These are phyloP conservation scores for Tangara arthus DNA, from an alignment of 2,797 vertebrate genomes.

Conservation along the genomic window DNA sequence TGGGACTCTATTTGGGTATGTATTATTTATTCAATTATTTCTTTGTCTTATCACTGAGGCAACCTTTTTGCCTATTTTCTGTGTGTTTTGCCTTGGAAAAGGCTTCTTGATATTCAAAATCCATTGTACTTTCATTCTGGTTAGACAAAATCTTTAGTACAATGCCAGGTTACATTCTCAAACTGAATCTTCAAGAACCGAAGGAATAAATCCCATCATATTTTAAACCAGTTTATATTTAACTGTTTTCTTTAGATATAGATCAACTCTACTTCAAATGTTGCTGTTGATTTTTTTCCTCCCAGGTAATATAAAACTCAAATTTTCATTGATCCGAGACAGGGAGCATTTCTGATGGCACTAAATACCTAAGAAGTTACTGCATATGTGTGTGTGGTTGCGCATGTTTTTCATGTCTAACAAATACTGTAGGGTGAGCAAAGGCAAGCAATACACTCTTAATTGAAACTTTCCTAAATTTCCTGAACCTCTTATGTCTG, in stretches of 20 bases:
- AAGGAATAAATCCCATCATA: not conserved
- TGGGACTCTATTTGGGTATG: not conserved
- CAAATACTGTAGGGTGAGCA: not conserved
- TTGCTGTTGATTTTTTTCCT: not conserved
- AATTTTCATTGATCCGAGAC: not conserved
- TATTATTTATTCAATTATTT: not conserved
- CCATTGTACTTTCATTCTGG: not conserved
- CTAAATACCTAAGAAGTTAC: not conserved
- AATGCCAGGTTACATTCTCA: not conserved
- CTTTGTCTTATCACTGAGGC: not conserved
- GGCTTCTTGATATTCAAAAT: not conserved
- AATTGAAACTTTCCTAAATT: not conserved
- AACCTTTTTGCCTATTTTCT: not conserved
- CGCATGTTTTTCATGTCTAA: not conserved
- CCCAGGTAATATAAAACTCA: not conserved
- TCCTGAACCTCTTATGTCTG: not conserved
- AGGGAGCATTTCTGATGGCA: not conserved
- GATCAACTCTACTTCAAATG: not conserved
- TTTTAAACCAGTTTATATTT: not conserved
- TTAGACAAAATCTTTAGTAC: not conserved
- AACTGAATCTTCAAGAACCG: not conserved
- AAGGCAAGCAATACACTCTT: not conserved
- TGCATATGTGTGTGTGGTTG: accelerated
- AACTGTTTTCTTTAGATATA: not conserved
- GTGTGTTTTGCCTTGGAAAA: not conserved